Evolutionary conservation across 2,888 invertebrate species (phyloP).

Genomic region (Matsumyia berberina): DNA sequence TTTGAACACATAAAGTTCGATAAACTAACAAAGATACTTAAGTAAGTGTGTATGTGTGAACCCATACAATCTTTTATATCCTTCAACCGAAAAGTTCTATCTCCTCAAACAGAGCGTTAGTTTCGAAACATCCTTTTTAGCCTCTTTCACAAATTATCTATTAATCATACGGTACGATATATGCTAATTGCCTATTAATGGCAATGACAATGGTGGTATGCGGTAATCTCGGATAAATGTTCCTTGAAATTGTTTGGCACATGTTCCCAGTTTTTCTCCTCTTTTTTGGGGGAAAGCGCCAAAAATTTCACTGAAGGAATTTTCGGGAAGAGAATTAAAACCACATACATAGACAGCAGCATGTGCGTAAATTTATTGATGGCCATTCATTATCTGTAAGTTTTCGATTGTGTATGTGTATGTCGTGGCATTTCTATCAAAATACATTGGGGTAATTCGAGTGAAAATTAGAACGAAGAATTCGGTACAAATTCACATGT

Average conservation of each 20-base stretch:
- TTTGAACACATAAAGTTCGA: not conserved
- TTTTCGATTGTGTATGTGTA: constrained; percentile 2
- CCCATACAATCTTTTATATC: too few species aligned
- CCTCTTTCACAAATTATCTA: constrained; percentile 12
- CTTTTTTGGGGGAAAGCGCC: not conserved
- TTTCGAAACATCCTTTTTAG: not conserved
- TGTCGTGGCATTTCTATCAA: not conserved
- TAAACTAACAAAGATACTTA: too few species aligned
- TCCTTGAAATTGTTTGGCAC: constrained; percentile 68
- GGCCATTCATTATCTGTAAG: constrained; percentile 33
- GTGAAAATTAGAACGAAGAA: not conserved
- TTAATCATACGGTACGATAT: constrained; percentile 55
- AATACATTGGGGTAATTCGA: constrained; percentile 5
- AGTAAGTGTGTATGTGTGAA: too few species aligned
- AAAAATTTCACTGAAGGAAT: constrained; percentile 19
- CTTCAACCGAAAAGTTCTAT: not conserved
- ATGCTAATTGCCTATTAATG: constrained; percentile 71
- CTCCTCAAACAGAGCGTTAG: not conserved
- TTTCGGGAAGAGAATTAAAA: constrained; percentile 28
- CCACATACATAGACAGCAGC: constrained; percentile 13
- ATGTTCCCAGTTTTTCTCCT: constrained; percentile 45
- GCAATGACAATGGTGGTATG: constrained; percentile 44
- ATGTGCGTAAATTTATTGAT: constrained; percentile 54
- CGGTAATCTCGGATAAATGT: constrained; percentile 63
- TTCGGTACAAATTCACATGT: not conserved